Evolutionary conservation across 2,113 vertebrate species (phyloP), one percentile per base, ranked within the genome.

Genomic region (Callionymus lyra): DNA sequence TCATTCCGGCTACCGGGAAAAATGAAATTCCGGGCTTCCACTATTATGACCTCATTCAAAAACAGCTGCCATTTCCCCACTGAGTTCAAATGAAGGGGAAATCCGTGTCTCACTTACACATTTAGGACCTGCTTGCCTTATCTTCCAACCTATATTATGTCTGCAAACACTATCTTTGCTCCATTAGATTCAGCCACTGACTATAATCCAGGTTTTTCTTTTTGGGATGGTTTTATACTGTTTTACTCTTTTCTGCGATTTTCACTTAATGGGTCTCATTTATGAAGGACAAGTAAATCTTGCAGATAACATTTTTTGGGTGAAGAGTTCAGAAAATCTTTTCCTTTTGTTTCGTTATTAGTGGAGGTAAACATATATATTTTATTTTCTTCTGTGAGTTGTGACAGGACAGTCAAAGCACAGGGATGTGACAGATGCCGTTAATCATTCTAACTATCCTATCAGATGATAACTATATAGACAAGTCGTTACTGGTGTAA

Each of bases 11-110:
- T n/a, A n/a, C n/a, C n/a, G n/a, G n/a, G n/a, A 69, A 56, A 68
- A 67, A 63, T 65, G 62, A 71, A 69, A 73, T 54, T 31, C 56
- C 68, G 57, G 76, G 69, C 64, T 75, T 74, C 69, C 71, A 70
- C 76, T 18, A 14, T 46, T 37, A 57, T 78, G 74, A 80, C 63
- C 70, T 80, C 76, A 80, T 34, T 53, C 59, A 68, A 60, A 72
- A 78, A 53, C 76, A 82, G 70, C 70, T 82, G 72, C 62, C 54
- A 56, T 63, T 61, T 1, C 12, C 64, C 67, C 36, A 53, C 41
- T n/a, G 43, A 56, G 63, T 61, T 76, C 57, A 65, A 35, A 53
- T 41, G 16, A 69, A 63, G 72, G 53, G 59, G 70, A 52, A 38
- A 41, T 16, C 37, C 38, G 46, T 2, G 17, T 10, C 48, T 18